phyloP scores from a whole-genome alignment of 2,113 vertebrate genomes.

The Notothenia coriiceps region DNA sequence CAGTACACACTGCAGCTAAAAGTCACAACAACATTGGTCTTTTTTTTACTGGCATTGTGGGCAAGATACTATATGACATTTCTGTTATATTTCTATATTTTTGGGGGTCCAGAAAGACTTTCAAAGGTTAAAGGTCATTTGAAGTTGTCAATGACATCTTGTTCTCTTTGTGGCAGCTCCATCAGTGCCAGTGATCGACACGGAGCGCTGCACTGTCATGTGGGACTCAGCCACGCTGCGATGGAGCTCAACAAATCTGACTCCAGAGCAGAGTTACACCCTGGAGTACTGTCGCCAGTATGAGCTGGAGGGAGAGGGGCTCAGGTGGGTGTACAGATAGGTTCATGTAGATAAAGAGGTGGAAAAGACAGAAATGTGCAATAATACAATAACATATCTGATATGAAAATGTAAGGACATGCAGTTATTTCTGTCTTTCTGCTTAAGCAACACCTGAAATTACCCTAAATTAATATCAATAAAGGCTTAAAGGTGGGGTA shows the following conservation, averaged over 20 bases:
- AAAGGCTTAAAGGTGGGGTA: too few relatives aligned
- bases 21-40: not conserved
- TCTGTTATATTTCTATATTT: not conserved
- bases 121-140: not conserved
- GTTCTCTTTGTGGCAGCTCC: slow-evolving; percentile 85
- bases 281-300: slow-evolving; percentile 95
- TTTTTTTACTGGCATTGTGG: not conserved
- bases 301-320: slow-evolving; percentile 93
- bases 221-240: slow-evolving; percentile 91
- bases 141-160: not conserved
- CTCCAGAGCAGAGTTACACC: slow-evolving; percentile 86
- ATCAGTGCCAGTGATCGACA: slow-evolving; percentile 87
- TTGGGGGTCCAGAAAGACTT: too few relatives aligned
- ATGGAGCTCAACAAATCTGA: slow-evolving; percentile 80
- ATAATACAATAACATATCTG: not conserved
- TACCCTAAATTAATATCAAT: too few relatives aligned
- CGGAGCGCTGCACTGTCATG: slow-evolving; percentile 88
- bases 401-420: not conserved
- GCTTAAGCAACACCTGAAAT: too few relatives aligned
- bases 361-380: too few relatives aligned
- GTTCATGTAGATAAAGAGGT: not conserved
- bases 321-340: slow-evolving; percentile 85
- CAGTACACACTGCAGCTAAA: slow-evolving; percentile 54
- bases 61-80: too few relatives aligned
- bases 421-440: too few relatives aligned